Base-by-base conservation (phyloP, 1,140 invertebrate genomes). In the Zeugodacus cucurbitae region DNA sequence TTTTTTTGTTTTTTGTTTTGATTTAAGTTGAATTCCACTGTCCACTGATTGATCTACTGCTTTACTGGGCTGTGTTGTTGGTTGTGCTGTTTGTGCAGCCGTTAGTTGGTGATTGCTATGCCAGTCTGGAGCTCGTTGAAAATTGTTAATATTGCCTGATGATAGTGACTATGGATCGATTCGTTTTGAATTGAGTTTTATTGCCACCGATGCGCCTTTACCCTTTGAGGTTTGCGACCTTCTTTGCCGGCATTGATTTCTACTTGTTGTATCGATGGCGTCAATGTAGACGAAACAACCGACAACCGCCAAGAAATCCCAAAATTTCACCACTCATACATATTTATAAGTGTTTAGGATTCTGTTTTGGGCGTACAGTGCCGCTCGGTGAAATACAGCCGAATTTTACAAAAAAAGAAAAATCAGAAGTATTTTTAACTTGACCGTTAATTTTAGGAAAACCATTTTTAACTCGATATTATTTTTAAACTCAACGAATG, bases 291-390 rank as follows among this genome's bases (percentile, higher is more conserved):
- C 91, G 89, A 89, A 48, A 48, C 44, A 48, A 48, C 44, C 91
- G n/a, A 78, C 37, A 41, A 41, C 34, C 6, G 34, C 1, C 70
- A 91, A 91, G 90, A 91, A 92, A 91, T 91, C 91, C 91, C 91
- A 91, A 91, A 92, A 92, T 92, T 92, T 92, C 89, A 89, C 91
- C 91, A 92, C 90, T 92, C 91, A 92, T 92, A 92, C 91, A 92
- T 92, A 92, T 92, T 92, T 92, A 92, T 92, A 92, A 92, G 91
- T 90, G 90, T 87, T 89, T 89, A 91, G 90, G 90, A 90, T 91
- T 89, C 89, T 86, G 37, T n/a, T 70, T 22, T 22, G 37, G 29
- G 29, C 29, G 37, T 48, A 82, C 41, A 74, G 17, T 44, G 87
- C 57, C 11, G 67, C 78, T n/a, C 67, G 26, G 41, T 87, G 20